Base-by-base conservation (phyloP, 2,113 vertebrate genomes). In the Oriolus oriolus region DNA sequence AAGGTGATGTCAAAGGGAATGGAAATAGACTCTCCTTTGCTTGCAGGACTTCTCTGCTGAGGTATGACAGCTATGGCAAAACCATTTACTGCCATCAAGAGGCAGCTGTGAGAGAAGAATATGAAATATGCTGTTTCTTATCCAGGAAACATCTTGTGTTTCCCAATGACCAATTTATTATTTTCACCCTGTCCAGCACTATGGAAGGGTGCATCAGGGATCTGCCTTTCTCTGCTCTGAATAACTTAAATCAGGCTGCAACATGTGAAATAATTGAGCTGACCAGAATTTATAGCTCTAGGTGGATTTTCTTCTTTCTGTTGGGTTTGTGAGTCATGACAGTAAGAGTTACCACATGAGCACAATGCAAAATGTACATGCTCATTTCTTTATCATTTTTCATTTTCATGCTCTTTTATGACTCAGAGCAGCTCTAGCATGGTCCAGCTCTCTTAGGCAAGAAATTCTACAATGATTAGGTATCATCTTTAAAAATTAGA, bases 1-100 rank as follows among this genome's bases (percentile, higher is more conserved):
- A 95, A 89, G 84, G 95, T 97, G 94, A 90, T 41, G 31, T 74
- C 70, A 52, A 78, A 96, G 86, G 52, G 88, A 89, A 83, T 78
- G 94, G 95, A 96, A 96, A 92, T 44, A 91, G 91, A 91, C 64
- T 95, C 77, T 96, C 79, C 94, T 95, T 94, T 94, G 66, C 94
- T 96, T 97, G 87, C 64, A 90, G 79, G 81, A 93, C 95, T 94
- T 97, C 83, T 94, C 95, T 96, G 92, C 93, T 97, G 96, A 97
- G 93, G 90, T 96, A 69, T 95, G 96, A 95, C 95, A 97, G 93
- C n/a, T 75, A 65, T 94, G 96, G 96, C 86, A 96, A 93, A 93
- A 93, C 97, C 97, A 96, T 98, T 98, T 98, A 98, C 97, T 97
- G 96, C 98, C 97, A 98, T 98, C 98, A 94, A 97, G 98, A 98